Percentiles rank a stretch among this genome's conserved stretches.
These are phyloP conservation scores for Urosaurus nigricauda DNA, from an alignment of 2,797 vertebrate species.

Conservation along the genomic window DNA sequence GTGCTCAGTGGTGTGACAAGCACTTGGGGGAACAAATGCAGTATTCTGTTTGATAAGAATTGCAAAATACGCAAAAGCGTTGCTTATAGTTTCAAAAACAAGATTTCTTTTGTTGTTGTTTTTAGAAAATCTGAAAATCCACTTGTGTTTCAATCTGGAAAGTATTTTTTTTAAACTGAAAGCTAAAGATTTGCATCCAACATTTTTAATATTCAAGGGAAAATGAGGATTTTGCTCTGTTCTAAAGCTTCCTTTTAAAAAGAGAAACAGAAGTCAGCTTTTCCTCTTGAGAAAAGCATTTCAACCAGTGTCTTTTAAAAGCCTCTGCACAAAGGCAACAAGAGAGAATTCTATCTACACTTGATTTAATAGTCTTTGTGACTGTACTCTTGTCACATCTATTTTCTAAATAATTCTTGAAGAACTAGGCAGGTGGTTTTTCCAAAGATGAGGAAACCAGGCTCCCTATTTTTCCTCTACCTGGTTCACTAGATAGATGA, in stretches of 20 bases:
- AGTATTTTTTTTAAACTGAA: not conserved
- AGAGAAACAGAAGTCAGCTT: not conserved
- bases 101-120: not conserved
- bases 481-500: constrained; percentile 41
- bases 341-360: constrained; percentile 15
- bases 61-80: not conserved
- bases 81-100: not conserved
- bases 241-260: not conserved
- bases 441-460: not conserved
- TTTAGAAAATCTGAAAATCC: constrained; percentile 12
- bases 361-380: constrained; percentile 12
- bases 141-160: not conserved
- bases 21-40: not conserved
- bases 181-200: constrained; percentile 34
- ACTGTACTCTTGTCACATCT: not conserved
- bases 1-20: not conserved
- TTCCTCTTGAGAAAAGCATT: constrained; percentile 21
- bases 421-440: not conserved
- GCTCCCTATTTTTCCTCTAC: constrained; percentile 29
- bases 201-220: not conserved
- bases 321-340: constrained; percentile 13
- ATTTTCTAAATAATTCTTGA: constrained; percentile 20
- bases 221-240: constrained; percentile 14
- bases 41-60: constrained; percentile 14
- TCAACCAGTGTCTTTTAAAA: constrained; percentile 15